Conservation (phyloP, 2,888 invertebrate species). For the Cinara cedri region DNA sequence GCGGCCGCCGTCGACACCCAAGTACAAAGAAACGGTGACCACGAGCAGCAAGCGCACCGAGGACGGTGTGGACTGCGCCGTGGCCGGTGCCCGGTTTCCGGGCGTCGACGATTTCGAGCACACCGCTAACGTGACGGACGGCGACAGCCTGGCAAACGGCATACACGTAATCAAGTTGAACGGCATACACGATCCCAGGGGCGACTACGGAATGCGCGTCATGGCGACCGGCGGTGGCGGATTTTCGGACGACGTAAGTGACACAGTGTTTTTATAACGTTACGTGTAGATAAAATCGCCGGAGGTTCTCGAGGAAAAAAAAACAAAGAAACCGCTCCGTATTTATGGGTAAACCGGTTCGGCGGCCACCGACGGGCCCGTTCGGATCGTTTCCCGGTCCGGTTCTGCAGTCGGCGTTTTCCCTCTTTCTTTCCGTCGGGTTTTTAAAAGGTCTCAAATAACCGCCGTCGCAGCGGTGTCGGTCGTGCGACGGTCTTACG, state of each 20-base stretch:
- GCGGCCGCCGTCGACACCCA: constrained; percentile 36
- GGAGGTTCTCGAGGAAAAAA: too few species aligned
- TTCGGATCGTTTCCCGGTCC: too few species aligned
- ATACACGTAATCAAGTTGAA: constrained; percentile 52
- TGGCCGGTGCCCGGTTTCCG: background rate
- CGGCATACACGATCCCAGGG: constrained; percentile 48
- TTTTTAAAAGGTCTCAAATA: too few species aligned
- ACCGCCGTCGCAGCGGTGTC: too few species aligned
- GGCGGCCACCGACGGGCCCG: too few species aligned
- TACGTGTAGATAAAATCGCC: too few species aligned
- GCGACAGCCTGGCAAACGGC: constrained; percentile 51
- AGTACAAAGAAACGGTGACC: constrained; percentile 52
- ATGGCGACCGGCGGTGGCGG: background rate
- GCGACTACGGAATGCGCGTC: constrained; percentile 45
- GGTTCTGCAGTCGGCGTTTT: too few species aligned
- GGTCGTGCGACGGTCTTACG: too few species aligned
- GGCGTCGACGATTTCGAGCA: constrained; percentile 31
- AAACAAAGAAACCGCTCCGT: too few species aligned
- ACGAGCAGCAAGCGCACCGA: constrained; percentile 51
- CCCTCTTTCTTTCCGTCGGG: too few species aligned
- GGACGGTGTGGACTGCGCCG: constrained; percentile 40
- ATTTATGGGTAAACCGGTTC: too few species aligned
- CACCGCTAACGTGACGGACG: constrained; percentile 44
- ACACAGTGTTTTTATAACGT: too few species aligned
- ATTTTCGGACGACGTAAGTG: constrained; percentile 45